These are phyloP conservation scores for Neolamprologus devosi DNA, from an alignment of 2,113 vertebrate species.

Conservation along the genomic window DNA sequence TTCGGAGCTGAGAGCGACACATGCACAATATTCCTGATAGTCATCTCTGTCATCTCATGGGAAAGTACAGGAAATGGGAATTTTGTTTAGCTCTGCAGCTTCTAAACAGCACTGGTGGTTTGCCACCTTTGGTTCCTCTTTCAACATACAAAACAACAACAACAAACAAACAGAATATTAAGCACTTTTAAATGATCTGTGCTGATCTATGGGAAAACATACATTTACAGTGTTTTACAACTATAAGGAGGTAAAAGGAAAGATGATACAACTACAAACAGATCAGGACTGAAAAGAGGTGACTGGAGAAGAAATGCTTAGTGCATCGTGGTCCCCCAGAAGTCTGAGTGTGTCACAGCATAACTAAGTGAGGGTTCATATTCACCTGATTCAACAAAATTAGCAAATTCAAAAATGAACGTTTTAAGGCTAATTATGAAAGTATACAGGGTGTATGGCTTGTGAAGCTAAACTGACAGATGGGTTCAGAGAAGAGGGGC, in stretches of 20 bases:
- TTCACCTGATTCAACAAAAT: not conserved
- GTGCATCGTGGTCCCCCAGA: rapidly evolving
- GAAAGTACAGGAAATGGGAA: not conserved
- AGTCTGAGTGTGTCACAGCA: not conserved
- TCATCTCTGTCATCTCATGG: not conserved
- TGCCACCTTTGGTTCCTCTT: not conserved
- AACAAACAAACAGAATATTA: not conserved
- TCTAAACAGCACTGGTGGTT: not conserved
- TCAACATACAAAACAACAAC: not conserved
- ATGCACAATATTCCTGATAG: not conserved
- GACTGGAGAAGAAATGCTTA: not conserved
- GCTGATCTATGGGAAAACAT: not conserved
- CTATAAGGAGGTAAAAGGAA: not conserved
- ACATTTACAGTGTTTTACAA: not conserved
- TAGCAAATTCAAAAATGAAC: not conserved
- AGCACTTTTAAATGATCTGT: not conserved
- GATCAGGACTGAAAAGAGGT: not conserved
- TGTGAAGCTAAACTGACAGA: not conserved
- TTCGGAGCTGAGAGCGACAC: not conserved
- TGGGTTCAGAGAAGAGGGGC: not conserved
- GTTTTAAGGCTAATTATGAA: not conserved
- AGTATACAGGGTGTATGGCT: not conserved
- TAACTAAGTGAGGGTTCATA: not conserved
- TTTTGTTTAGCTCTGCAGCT: not conserved
- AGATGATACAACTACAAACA: not conserved